A percentile compares a stretch with the other conserved stretches of the same genome.
Conservation (phyloP, 2,797 vertebrate genomes). For the Etheostoma nigrum region DNA sequence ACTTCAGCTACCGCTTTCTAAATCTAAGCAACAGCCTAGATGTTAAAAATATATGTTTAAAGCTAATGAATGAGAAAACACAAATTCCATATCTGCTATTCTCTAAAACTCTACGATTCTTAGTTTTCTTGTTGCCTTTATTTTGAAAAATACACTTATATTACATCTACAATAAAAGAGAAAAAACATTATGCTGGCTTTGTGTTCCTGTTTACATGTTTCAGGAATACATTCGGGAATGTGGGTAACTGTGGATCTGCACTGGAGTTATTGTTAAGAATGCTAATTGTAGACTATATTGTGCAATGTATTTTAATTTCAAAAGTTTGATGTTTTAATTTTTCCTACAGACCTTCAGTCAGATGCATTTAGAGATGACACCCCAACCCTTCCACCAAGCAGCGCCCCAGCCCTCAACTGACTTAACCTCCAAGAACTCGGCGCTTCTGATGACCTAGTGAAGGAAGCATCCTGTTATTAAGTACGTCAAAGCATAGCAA, state of each 20-base stretch:
- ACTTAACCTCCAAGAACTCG: slow-evolving; percentile 22
- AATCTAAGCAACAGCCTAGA: neutral
- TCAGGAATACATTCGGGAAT: neutral
- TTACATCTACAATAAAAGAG: neutral
- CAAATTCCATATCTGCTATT: neutral
- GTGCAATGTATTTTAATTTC: neutral
- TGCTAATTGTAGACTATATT: neutral
- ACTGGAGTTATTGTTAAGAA: neutral
- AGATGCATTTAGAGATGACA: slow-evolving; percentile 83
- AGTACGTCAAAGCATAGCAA: slow-evolving; percentile 11
- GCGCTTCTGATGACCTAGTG: neutral
- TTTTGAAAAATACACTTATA: neutral
- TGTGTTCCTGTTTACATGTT: neutral
- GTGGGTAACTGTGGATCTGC: neutral
- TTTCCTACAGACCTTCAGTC: slow-evolving; percentile 80
- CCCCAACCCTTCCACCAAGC: slow-evolving; percentile 82
- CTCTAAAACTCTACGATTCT: neutral
- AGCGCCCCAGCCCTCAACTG: slow-evolving; percentile 79
- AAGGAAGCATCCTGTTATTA: slow-evolving; percentile 25
- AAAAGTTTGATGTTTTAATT: neutral
- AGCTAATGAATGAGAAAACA: neutral
- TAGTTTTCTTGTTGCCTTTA: neutral
- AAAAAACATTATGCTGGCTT: neutral
- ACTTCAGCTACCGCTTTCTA: neutral
- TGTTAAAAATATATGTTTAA: neutral